A percentile compares a stretch with the other conserved stretches of the same genome.
These are phyloP conservation scores for Tyrannus savana DNA, from an alignment of 2,113 vertebrate genomes.

Conservation along the genomic window DNA sequence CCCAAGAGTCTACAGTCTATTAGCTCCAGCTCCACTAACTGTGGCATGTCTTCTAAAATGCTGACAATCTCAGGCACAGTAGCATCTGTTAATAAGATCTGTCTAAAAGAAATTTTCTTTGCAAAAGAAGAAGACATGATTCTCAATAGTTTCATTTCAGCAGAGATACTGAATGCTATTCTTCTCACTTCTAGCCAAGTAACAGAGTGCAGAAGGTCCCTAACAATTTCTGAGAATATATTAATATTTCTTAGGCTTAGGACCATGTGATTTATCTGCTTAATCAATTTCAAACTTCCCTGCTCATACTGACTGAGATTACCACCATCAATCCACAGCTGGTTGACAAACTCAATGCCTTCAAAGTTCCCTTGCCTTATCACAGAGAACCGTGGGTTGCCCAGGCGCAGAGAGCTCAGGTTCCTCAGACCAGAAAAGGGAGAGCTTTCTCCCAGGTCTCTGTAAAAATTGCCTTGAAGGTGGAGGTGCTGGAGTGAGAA, in stretches of 20 bases:
- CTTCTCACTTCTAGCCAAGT: slow-evolving; percentile 66
- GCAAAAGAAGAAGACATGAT: no score
- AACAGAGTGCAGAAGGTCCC: no score
- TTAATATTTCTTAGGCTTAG: slow-evolving; percentile 32
- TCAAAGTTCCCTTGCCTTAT: slow-evolving; percentile 73
- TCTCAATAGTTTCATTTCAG: background rate
- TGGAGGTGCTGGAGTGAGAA: slow-evolving; percentile 74
- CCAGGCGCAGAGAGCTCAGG: slow-evolving; percentile 73
- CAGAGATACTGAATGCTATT: no score
- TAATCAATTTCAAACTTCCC: slow-evolving; percentile 35
- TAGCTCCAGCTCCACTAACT: no score
- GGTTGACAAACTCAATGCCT: slow-evolving; percentile 68
- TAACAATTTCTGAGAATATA: background rate
- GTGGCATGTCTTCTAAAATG: no score
- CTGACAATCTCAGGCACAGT: no score
- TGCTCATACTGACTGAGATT: slow-evolving; percentile 64
- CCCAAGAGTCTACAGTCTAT: no score
- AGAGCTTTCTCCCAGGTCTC: slow-evolving; percentile 64
- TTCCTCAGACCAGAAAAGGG: slow-evolving; percentile 73
- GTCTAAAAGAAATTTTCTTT: no score
- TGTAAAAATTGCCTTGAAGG: slow-evolving; percentile 78
- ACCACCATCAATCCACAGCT: slow-evolving; percentile 71
- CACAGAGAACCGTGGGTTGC: slow-evolving; percentile 49
- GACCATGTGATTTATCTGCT: slow-evolving; percentile 47
- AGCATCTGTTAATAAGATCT: no score